Conservation (phyloP, 2,113 vertebrate genomes). For the Microcebus tavaratra region DNA sequence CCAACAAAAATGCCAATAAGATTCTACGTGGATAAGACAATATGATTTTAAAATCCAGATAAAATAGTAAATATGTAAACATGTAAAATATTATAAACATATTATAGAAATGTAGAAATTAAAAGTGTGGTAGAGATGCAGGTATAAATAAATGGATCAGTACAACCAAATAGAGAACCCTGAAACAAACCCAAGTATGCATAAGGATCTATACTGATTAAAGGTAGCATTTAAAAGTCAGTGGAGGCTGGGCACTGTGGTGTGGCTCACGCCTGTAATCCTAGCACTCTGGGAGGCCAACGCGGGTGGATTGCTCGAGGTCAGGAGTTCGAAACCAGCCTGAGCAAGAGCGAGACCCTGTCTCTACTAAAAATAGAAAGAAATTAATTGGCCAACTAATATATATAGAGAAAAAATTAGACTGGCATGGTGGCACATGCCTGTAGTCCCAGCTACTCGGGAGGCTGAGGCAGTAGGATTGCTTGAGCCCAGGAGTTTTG, state of each 20-base stretch:
- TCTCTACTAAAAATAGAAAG: too few relatives aligned
- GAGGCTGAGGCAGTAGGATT: too few relatives aligned
- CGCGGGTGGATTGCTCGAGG: too few relatives aligned
- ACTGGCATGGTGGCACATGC: too few relatives aligned
- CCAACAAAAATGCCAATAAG: background rate
- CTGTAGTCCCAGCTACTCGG: too few relatives aligned
- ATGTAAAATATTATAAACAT: background rate
- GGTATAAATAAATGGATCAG: background rate
- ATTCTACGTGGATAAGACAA: background rate
- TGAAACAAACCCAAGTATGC: background rate
- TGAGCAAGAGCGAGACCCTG: too few relatives aligned
- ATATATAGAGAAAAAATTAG: too few relatives aligned
- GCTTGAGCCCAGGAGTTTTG: too few relatives aligned
- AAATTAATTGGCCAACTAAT: too few relatives aligned
- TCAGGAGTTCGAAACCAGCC: too few relatives aligned
- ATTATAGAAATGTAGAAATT: background rate
- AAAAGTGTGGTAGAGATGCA: background rate
- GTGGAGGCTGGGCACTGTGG: background rate
- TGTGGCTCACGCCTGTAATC: too few relatives aligned
- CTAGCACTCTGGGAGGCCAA: too few relatives aligned
- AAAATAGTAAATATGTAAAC: conserved; percentile 24
- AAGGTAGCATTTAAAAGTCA: background rate
- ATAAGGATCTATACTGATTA: background rate
- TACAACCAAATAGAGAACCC: background rate
- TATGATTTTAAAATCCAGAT: background rate